Evolutionary conservation across 2,797 vertebrate genomes (phyloP), one percentile per base, ranked within the genome.

Genomic region (Sebastes vulpes): DNA sequence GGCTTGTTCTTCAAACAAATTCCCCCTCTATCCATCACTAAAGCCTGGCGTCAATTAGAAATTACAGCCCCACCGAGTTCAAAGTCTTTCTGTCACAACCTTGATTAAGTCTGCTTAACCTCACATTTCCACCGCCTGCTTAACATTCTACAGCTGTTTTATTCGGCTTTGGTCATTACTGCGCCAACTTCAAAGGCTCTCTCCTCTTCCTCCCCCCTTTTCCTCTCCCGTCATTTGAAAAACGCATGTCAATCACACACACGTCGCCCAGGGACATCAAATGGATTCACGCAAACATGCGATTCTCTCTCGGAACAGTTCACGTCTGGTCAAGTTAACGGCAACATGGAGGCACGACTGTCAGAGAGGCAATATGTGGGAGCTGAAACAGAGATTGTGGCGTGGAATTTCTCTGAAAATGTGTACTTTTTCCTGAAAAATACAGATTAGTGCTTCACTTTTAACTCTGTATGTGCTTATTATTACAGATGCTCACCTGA

Each of bases 121-220:
- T 95, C 92, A 91, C 90, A 92, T 93, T 94, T 95, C 92, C 93
- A 95, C 85, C 72, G 92, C 90, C 95, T 94, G 92, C 85, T 94
- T 86, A 96, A 96, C 96, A 96, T 96, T 96, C 93, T 95, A 90
- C 90, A 94, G 93, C 94, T 95, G 94, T 94, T 95, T 96, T 94
- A 93, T 94, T 96, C 93, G 38, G 94, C 95, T 96, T 96, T 95
- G 92, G 94, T 94, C 95, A 94, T 95, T 96, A 95, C 95, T 77
- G 93, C 91, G 90, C 80, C 80, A 84, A 96, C 96, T 95, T 96
- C 96, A 97, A 97, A 97, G 96, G 9, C 50, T 11, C 50, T 1
- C 50, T 21, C 9, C 18, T 10, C 20, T 16, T 14, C 16, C 9
- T 20, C 9, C 9, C 7, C 20, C 20, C 14, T 4, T 0, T 8